Percentiles rank a stretch among this genome's conserved stretches.
These are phyloP conservation scores for Caenorhabditis sp. DNA, from an alignment of 2,888 invertebrate genomes.

Conservation along the genomic window DNA sequence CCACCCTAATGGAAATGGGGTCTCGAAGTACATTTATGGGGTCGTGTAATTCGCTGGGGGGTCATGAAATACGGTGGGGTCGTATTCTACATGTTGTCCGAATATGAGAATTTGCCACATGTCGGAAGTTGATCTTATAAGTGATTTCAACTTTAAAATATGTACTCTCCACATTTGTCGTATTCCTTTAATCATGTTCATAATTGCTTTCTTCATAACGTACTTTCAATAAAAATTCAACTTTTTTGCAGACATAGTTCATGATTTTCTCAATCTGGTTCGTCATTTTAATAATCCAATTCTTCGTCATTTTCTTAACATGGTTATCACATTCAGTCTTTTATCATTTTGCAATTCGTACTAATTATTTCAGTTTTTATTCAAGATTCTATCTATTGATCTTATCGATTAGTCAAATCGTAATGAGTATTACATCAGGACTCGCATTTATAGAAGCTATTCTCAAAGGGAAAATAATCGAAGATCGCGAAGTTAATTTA, in stretches of 20 bases:
- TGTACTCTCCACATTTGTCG: too few species aligned
- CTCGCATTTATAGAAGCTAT: not conserved
- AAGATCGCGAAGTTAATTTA: not conserved
- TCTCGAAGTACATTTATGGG: too few species aligned
- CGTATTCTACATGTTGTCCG: too few species aligned
- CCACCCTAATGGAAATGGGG: too few species aligned
- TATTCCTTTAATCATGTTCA: too few species aligned
- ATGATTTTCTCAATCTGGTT: not conserved
- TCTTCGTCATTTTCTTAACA: not conserved
- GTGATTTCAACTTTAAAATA: too few species aligned
- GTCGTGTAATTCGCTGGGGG: too few species aligned
- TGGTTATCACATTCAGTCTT: not conserved
- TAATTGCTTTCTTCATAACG: too few species aligned
- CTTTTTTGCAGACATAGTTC: not conserved
- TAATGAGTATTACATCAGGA: not conserved
- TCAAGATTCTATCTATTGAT: not conserved
- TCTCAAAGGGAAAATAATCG: not conserved
- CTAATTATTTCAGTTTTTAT: not conserved
- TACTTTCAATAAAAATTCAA: too few species aligned
- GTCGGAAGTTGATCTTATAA: too few species aligned
- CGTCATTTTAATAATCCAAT: not conserved
- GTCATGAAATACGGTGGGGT: too few species aligned
- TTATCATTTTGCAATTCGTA: not conserved
- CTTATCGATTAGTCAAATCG: not conserved
- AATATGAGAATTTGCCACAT: too few species aligned